Conservation (phyloP, 1,140 invertebrate species). For the Brachionus calyciflorus region DNA sequence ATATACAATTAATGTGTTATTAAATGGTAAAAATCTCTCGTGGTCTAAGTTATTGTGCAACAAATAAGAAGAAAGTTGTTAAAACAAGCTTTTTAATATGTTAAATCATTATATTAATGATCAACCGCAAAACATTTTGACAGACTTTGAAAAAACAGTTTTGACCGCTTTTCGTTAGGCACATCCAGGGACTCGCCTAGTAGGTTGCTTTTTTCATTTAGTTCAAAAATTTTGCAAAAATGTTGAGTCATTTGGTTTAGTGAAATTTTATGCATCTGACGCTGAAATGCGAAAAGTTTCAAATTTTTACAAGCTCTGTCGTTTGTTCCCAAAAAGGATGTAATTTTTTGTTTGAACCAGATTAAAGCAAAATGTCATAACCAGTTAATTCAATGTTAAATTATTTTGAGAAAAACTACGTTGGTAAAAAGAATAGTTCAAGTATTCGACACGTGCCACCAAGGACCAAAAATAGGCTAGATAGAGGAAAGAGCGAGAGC, state of each 20-base stretch:
- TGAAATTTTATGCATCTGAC: background rate
- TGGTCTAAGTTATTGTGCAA: no score
- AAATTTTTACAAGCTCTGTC: background rate
- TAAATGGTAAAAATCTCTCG: background rate
- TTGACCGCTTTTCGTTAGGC: no score
- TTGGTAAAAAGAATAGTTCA: background rate
- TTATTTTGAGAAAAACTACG: conserved; percentile 12
- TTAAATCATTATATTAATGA: no score
- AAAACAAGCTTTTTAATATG: no score
- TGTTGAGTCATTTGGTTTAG: background rate
- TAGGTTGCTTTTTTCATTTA: conserved; percentile 15
- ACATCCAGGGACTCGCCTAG: no score
- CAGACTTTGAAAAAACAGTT: no score
- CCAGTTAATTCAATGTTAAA: background rate
- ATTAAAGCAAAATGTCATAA: background rate
- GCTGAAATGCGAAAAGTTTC: background rate
- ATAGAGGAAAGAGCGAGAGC: no score
- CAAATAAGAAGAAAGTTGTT: no score
- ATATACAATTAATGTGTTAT: background rate
- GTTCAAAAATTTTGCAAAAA: background rate
- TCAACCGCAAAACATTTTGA: no score
- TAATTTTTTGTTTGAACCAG: background rate
- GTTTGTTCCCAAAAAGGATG: background rate
- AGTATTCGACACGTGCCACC: background rate
- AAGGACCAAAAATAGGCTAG: no score